Evolutionary conservation across 2,888 invertebrate species (phyloP).

Genomic region (Mimas tiliae): DNA sequence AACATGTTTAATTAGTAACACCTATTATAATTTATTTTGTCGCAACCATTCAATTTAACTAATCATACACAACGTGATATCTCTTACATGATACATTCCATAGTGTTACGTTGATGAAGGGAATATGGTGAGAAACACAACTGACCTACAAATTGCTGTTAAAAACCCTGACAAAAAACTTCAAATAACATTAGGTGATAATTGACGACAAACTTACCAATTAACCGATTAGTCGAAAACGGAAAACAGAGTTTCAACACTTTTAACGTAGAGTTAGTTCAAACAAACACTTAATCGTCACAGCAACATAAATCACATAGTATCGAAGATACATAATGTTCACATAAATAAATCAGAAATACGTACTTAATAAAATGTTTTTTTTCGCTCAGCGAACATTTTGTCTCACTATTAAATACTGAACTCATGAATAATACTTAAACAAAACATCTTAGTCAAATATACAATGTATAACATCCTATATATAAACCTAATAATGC

Average conservation of each 20-base stretch:
- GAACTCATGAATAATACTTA: conserved; percentile 56
- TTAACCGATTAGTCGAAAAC: conserved; percentile 27
- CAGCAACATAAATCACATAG: conserved; percentile 78
- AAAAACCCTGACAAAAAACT: conserved; percentile 35
- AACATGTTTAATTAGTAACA: conserved; percentile 81
- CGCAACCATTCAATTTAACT: conserved; percentile 71
- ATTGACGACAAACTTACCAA: conserved; percentile 33
- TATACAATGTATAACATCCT: conserved; percentile 33
- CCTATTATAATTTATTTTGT: conserved; percentile 66
- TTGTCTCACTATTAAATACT: conserved; percentile 69
- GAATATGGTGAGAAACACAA: conserved; percentile 49
- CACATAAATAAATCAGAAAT: conserved; percentile 43
- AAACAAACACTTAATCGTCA: conserved; percentile 58
- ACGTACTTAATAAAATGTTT: conserved; percentile 55
- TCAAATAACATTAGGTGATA: conserved; percentile 31
- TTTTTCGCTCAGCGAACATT: conserved; percentile 72
- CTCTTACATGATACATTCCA: conserved; percentile 49
- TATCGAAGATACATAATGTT: conserved; percentile 55
- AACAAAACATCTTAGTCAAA: conserved; percentile 42
- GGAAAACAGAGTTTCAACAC: conserved; percentile 13
- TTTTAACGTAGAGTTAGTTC: conserved; percentile 6
- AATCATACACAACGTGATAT: conserved; percentile 59
- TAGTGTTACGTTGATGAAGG: conserved; percentile 43
- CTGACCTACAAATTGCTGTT: conserved; percentile 49
- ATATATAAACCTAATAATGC: conserved; percentile 29